Conservation (phyloP, 92 coral and sea anemone genomes). For the Zoanthus gigantus region DNA sequence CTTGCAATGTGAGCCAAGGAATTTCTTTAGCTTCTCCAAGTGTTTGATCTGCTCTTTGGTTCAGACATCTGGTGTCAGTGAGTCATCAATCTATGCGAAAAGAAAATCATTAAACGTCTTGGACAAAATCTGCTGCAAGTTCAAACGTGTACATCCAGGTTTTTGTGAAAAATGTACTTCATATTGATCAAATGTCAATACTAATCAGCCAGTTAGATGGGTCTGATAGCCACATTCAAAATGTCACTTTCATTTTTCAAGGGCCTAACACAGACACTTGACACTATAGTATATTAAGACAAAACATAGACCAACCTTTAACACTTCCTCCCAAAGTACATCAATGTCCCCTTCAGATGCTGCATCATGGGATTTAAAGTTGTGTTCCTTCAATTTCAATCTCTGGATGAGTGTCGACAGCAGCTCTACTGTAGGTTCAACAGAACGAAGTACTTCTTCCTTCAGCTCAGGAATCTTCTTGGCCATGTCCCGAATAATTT, state of each 20-base stretch:
- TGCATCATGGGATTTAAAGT: slow-evolving; percentile 1
- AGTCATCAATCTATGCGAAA: not conserved
- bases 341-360: not conserved
- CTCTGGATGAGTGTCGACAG: slow-evolving; percentile 35
- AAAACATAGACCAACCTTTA: not conserved
- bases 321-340: not conserved
- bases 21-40: not conserved
- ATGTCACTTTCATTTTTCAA: too few species aligned
- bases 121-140: too few species aligned
- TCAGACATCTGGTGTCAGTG: slow-evolving; percentile 10
- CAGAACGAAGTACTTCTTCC: slow-evolving; percentile 36
- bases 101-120: too few species aligned
- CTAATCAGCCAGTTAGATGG: too few species aligned
- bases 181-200: too few species aligned
- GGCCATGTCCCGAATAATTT: slow-evolving; percentile 27
- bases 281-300: not conserved
- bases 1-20: slow-evolving; percentile 6
- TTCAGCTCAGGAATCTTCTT: slow-evolving; percentile 19
- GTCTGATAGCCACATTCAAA: too few species aligned
- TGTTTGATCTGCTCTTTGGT: slow-evolving; percentile 5
- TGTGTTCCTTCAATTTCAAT: slow-evolving; percentile 33
- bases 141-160: too few species aligned
- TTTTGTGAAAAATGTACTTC: too few species aligned
- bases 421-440: slow-evolving; percentile 8
- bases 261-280: too few species aligned